Evolutionary conservation across 92 coral and sea anemone species (phyloP).

Genomic region (Zoanthus sansibaricus): DNA sequence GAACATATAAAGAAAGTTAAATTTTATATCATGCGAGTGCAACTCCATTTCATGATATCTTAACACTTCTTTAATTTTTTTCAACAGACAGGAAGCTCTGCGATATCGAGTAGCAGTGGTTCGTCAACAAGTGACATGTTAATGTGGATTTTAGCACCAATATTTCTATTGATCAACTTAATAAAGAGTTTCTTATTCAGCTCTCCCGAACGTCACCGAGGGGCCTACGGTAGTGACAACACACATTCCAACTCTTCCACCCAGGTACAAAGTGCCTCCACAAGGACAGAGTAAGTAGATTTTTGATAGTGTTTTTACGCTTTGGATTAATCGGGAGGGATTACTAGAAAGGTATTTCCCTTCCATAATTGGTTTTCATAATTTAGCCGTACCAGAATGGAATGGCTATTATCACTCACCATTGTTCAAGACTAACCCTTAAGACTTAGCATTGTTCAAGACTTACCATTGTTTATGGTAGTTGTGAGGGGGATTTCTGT

Average conservation of each 20-base stretch:
- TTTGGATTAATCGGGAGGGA: no score
- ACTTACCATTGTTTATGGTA: no score
- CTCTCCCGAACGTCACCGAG: slow-evolving; percentile 82
- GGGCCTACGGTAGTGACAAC: slow-evolving; percentile 63
- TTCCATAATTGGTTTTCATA: no score
- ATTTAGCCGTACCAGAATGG: no score
- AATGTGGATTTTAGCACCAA: slow-evolving; percentile 81
- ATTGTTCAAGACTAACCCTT: no score
- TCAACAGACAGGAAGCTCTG: slow-evolving; percentile 28
- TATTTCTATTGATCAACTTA: slow-evolving; percentile 78
- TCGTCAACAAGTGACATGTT: slow-evolving; percentile 70
- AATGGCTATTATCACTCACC: no score
- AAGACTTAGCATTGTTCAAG: no score
- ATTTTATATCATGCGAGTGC: no score
- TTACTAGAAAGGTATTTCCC: no score
- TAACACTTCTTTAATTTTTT: background rate
- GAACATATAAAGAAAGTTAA: no score
- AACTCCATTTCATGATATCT: background rate
- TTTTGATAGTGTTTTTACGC: no score
- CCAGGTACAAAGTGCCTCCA: slow-evolving; percentile 36
- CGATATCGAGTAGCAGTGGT: slow-evolving; percentile 55
- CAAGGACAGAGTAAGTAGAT: slow-evolving; percentile 27
- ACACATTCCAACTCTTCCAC: slow-evolving; percentile 3
- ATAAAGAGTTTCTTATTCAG: slow-evolving; percentile 82
- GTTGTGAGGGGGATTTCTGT: no score